Conservation (phyloP, 2,888 invertebrate species). For the Didymodactylos carnosus region DNA sequence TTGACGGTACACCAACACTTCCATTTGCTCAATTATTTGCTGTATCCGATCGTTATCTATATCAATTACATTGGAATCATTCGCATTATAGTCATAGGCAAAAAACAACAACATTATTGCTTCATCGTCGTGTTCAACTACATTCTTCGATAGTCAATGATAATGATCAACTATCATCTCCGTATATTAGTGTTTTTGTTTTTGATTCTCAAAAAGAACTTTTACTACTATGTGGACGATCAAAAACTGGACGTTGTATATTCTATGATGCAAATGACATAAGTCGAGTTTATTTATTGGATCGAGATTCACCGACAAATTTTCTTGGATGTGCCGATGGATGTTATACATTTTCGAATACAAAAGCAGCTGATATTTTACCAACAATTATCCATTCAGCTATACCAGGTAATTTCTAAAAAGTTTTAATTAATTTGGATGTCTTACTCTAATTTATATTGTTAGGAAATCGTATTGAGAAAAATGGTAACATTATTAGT, state of each 20-base stretch:
- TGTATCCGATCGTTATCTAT: background rate
- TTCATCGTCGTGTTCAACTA: background rate
- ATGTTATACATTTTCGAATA: background rate
- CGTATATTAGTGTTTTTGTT: background rate
- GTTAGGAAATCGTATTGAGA: background rate
- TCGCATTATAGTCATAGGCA: too few species aligned
- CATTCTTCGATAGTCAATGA: background rate
- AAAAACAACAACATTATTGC: background rate
- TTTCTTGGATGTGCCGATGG: background rate
- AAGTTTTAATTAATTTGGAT: too few species aligned
- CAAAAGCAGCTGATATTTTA: too few species aligned
- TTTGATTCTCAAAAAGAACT: background rate
- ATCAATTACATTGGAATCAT: background rate
- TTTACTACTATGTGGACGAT: background rate
- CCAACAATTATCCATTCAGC: background rate
- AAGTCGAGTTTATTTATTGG: background rate
- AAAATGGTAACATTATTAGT: background rate
- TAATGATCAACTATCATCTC: too few species aligned
- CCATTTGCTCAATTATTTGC: too few species aligned
- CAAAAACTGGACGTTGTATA: background rate
- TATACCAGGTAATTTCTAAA: too few species aligned
- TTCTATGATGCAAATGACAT: background rate
- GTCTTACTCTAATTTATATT: too few species aligned
- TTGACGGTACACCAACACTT: background rate
- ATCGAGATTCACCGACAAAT: background rate